These are phyloP conservation scores for Polyommatus icarus DNA, from an alignment of 2,888 invertebrate species.

Conservation along the genomic window DNA sequence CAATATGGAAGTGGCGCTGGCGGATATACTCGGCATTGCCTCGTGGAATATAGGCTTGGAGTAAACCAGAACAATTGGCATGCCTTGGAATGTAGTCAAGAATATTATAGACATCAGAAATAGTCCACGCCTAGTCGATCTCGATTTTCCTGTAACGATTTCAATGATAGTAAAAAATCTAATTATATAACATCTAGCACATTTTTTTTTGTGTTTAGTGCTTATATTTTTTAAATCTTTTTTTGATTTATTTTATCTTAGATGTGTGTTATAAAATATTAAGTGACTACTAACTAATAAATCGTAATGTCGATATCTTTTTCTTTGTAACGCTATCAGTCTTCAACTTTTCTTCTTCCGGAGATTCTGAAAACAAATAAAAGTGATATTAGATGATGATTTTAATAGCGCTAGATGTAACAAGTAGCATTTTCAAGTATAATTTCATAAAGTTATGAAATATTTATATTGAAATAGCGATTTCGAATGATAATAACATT, in stretches of 20 bases:
- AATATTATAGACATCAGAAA: constrained; percentile 11
- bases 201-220: neutral
- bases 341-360: constrained; percentile 26
- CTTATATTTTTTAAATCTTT: neutral
- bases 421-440: neutral
- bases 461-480: neutral
- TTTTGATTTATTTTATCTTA: neutral
- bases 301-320: neutral
- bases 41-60: constrained; percentile 25
- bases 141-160: constrained; percentile 7
- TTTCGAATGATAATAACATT: neutral
- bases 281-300: neutral
- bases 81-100: constrained; percentile 7
- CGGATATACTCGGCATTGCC: constrained; percentile 29
- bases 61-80: constrained; percentile 24
- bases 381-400: neutral
- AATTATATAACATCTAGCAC: neutral
- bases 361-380: neutral
- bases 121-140: constrained; percentile 27
- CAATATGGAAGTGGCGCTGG: neutral
- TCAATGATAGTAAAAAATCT: neutral
- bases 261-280: too few species aligned
- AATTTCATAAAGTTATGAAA: neutral
- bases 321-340: neutral
- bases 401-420: too few species aligned